A percentile compares a stretch with the other conserved stretches of the same genome.
Conservation (phyloP, 1,140 invertebrate species). For the Lithobius niger region DNA sequence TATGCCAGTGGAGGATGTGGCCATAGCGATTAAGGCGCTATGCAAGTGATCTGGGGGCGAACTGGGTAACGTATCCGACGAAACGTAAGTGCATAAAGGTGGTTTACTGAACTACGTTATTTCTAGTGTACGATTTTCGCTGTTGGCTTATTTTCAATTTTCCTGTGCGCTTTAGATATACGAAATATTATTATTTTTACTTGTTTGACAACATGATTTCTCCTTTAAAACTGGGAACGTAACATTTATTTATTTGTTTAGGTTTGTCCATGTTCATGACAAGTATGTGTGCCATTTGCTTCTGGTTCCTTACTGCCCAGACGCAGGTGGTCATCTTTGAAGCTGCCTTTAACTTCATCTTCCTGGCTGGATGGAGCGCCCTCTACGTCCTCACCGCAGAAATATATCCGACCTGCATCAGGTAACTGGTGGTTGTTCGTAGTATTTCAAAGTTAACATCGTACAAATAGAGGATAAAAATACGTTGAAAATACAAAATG, state of each 20-base stretch:
- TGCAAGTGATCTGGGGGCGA: no score
- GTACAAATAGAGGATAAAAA: no score
- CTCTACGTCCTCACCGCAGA: conserved; percentile 37
- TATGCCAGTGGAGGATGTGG: no score
- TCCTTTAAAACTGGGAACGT: neutral
- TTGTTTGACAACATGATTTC: no score
- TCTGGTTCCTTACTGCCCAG: conserved; percentile 33
- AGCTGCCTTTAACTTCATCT: conserved; percentile 36
- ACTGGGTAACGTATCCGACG: no score
- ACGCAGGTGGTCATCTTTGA: conserved; percentile 27
- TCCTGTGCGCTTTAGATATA: no score
- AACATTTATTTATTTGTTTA: conserved; percentile 16
- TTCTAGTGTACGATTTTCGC: no score
- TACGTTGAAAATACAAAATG: neutral
- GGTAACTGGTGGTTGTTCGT: conserved; percentile 24
- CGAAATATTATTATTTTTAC: no score
- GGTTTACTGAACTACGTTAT: no score
- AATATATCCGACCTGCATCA: conserved; percentile 36
- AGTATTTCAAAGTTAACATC: neutral
- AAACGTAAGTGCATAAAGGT: no score
- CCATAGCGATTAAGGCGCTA: no score
- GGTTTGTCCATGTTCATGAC: conserved; percentile 35
- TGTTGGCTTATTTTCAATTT: no score
- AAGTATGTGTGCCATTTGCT: conserved; percentile 34
- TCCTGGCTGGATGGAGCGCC: conserved; percentile 36